phyloP scores from a whole-genome alignment of 2,797 vertebrate species.

The Crax fasciolata region DNA sequence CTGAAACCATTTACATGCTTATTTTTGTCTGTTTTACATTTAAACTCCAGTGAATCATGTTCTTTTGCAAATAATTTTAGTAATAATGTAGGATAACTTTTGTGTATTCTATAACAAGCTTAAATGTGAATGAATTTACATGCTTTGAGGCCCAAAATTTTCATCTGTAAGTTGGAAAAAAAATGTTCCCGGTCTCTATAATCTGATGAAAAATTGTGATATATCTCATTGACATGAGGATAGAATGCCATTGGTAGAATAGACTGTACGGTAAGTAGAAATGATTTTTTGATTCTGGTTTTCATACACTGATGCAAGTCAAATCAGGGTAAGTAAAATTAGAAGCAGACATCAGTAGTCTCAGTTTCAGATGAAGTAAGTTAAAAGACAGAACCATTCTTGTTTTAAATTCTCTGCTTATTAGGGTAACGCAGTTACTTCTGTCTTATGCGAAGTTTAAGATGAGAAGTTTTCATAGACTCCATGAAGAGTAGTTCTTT shows the following conservation, averaged over 20 bases:
- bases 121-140: background rate
- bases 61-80: background rate
- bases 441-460: background rate
- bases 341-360: background rate
- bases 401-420: background rate
- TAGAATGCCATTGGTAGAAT: background rate
- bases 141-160: background rate
- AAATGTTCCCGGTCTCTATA: background rate
- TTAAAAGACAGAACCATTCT: background rate
- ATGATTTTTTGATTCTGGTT: background rate
- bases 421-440: background rate
- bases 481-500: background rate
- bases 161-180: background rate
- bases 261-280: background rate
- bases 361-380: background rate
- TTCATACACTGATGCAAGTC: background rate
- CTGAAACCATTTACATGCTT: constrained; percentile 65
- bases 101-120: background rate
- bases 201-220: background rate
- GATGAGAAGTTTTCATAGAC: background rate
- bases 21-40: background rate
- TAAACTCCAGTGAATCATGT: background rate
- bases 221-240: background rate
- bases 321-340: background rate
- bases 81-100: background rate